phyloP scores from a whole-genome alignment of 2,113 vertebrate species.

The Tetrax tetrax region DNA sequence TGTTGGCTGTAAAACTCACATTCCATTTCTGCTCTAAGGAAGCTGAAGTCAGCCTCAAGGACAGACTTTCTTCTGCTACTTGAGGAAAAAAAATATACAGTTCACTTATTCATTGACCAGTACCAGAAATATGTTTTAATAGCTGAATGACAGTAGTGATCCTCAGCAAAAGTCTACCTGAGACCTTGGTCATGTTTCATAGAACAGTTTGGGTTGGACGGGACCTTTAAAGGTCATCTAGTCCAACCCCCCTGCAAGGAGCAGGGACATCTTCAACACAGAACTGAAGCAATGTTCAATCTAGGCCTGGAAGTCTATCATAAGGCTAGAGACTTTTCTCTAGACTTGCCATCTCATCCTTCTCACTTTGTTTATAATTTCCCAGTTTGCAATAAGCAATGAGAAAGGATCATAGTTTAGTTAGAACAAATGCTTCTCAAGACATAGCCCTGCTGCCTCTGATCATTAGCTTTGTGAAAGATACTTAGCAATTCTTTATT shows the following conservation, averaged over 20 bases:
- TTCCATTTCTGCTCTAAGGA: not conserved
- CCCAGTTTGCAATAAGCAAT: not conserved
- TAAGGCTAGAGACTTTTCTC: not conserved
- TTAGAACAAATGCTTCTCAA: not conserved
- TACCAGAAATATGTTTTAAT: not conserved
- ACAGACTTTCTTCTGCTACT: not conserved
- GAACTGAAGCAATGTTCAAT: not conserved
- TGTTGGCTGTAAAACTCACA: not conserved
- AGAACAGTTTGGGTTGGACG: too few species aligned
- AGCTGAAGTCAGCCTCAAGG: not conserved
- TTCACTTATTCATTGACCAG: not conserved
- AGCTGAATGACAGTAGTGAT: accelerated
- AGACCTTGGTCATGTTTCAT: not conserved
- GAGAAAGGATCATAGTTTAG: not conserved
- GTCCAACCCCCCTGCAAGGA: too few species aligned
- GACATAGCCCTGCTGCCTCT: not conserved
- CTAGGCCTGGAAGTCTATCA: not conserved
- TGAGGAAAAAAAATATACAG: accelerated
- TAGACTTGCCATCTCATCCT: not conserved
- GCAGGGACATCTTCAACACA: too few species aligned
- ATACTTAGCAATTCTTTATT: not conserved
- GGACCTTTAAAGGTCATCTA: too few species aligned
- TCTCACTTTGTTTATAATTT: not conserved
- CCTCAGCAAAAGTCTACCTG: not conserved
- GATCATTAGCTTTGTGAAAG: not conserved